Base-by-base conservation (phyloP, 2,888 invertebrate species). In the Hyles lineata region DNA sequence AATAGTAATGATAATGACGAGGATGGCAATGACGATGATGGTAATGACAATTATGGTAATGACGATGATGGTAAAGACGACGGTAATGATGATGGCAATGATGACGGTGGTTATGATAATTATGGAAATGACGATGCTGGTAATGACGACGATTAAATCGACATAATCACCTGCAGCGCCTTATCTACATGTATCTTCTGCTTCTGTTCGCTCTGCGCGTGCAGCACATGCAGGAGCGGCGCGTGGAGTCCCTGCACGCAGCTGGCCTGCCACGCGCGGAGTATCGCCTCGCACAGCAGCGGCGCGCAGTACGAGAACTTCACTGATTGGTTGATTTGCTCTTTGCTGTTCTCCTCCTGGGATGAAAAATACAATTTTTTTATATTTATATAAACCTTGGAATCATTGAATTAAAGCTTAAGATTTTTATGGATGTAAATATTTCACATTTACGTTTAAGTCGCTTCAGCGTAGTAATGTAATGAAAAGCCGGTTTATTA, bases 131-230 rank as follows among this genome's bases (percentile, higher is more conserved):
- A 2, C 11, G 11, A 43, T 43, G 43, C 2, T 43, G 0, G 11
- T 43, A 11, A 43, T 15, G 43, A 4, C 1, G 23, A 3, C 0
- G 3, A 8, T 23, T 29, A 29, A 59, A 15, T n/a, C 29, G 32
- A 8, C 32, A 59, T 9, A 11, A 19, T 9, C 0, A 94, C 95
- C 88, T 91, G 90, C 15, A 95, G 78, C 1, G 94, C 92, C 23
- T 92, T 92, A 70, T 94, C 93, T 5, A 95, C 94, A 78, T 95
- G 93, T 81, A 91, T 87, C 81, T 83, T 83, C 61, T 83, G 82
- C 0, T 74, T 78, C 0, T 75, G 74, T 6, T 76, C 74, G 0
- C 88, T 81, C 78, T 93, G 93, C 0, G 59, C 72, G 11, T 82
- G 80, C 55, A 95, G 78, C 69, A 83, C 85, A 71, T 76, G 74